These are phyloP conservation scores for Trochalopteron elliotii DNA, from an alignment of 2,113 vertebrate species.

Conservation along the genomic window DNA sequence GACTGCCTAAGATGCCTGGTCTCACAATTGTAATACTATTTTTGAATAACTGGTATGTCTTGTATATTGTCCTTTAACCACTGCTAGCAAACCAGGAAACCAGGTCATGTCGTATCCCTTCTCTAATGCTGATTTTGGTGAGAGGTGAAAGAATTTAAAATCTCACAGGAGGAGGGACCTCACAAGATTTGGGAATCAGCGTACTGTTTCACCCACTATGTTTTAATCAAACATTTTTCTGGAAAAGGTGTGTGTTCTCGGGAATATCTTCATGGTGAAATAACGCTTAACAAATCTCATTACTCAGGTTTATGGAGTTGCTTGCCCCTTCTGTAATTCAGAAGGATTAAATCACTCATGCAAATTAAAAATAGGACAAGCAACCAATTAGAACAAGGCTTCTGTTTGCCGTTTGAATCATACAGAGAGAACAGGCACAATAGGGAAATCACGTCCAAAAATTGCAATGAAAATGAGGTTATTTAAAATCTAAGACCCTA, in stretches of 20 bases:
- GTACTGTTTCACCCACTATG: background rate
- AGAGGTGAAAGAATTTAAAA: background rate
- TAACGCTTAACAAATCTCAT: slow-evolving; percentile 9
- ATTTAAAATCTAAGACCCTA: background rate
- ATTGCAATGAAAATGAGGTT: background rate
- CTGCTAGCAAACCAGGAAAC: background rate
- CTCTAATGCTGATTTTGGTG: background rate
- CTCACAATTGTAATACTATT: background rate
- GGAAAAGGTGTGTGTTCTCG: background rate
- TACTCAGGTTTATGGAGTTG: background rate
- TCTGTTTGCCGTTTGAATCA: background rate
- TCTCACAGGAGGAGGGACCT: background rate
- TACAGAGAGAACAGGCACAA: background rate
- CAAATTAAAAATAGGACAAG: slow-evolving; percentile 27
- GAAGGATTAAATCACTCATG: background rate
- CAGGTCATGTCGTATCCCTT: background rate
- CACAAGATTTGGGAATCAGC: background rate
- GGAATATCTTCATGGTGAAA: background rate
- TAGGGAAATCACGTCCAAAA: background rate
- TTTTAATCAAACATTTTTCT: slow-evolving; percentile 3
- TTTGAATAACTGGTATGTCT: background rate
- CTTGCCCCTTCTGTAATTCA: slow-evolving; percentile 14
- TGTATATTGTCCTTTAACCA: background rate
- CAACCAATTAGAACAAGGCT: background rate
- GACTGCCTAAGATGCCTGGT: background rate